Conservation (phyloP, 2,888 invertebrate genomes). For the Zygothrica quintamaculata region DNA sequence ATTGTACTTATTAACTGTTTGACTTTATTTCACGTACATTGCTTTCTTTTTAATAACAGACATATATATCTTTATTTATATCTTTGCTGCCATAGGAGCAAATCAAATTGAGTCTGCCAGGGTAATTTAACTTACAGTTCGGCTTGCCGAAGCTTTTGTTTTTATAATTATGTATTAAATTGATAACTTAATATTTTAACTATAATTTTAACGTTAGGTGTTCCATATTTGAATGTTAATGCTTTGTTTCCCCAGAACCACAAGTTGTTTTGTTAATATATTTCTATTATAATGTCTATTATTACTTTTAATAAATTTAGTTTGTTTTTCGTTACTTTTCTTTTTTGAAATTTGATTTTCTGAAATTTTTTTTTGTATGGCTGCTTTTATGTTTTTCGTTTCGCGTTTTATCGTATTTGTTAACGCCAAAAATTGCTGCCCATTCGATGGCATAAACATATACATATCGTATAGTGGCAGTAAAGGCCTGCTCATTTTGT, state of each 20-base stretch:
- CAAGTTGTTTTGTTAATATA: constrained; percentile 36
- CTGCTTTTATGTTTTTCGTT: constrained; percentile 27
- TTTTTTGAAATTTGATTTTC: constrained; percentile 60
- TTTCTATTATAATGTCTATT: constrained; percentile 23
- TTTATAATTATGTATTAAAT: constrained; percentile 9
- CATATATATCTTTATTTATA: too few relatives aligned
- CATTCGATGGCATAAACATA: constrained; percentile 11
- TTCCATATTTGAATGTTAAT: constrained; percentile 57
- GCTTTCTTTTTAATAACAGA: too few relatives aligned
- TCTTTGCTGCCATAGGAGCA: background rate
- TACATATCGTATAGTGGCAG: too few relatives aligned
- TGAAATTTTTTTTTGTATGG: constrained; percentile 37
- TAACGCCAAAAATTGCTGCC: constrained; percentile 23
- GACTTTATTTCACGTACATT: too few relatives aligned
- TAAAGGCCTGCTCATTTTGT: too few relatives aligned
- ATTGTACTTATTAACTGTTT: too few relatives aligned
- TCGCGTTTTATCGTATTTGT: constrained; percentile 1
- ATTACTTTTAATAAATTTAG: constrained; percentile 20
- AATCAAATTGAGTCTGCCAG: constrained; percentile 33
- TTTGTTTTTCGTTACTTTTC: constrained; percentile 42
- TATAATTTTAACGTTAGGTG: constrained; percentile 38
- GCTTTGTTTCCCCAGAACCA: constrained; percentile 78
- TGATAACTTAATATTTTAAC: constrained; percentile 61
- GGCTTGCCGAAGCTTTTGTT: background rate
- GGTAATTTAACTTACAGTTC: background rate